phyloP scores from a whole-genome alignment of 2,113 vertebrate species.

The Emydocephalus ijimae region DNA sequence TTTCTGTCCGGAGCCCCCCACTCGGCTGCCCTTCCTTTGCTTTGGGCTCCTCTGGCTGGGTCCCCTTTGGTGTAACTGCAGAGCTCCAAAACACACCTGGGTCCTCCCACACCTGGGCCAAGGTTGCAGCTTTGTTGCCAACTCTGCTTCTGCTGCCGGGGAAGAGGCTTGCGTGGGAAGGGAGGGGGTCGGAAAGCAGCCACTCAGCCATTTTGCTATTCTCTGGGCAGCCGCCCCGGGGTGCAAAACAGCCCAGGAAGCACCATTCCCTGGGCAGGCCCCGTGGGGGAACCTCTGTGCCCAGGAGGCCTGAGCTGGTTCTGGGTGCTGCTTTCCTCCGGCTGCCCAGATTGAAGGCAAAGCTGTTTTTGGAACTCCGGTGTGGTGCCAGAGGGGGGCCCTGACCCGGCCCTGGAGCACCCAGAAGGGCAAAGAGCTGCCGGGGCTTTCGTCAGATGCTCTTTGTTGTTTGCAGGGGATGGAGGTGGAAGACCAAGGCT shows the following conservation, averaged over 20 bases:
- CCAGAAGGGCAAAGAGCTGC: neutral
- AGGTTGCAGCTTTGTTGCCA: neutral
- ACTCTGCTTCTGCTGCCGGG: neutral
- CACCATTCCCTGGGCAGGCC: neutral
- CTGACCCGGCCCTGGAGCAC: rapidly evolving
- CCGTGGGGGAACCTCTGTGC: neutral
- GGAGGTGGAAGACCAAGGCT: neutral
- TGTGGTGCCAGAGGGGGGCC: neutral
- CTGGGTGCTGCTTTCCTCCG: neutral
- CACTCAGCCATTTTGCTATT: neutral
- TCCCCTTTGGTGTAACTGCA: neutral
- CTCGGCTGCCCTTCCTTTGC: neutral
- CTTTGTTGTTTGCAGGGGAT: neutral
- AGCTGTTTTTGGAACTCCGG: neutral
- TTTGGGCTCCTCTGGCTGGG: neutral
- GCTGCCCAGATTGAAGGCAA: neutral
- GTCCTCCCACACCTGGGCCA: neutral
- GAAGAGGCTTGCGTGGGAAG: neutral
- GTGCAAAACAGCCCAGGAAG: too few species aligned
- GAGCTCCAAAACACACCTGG: neutral
- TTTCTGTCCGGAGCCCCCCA: neutral
- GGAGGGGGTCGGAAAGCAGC: too few species aligned
- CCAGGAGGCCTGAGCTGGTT: neutral
- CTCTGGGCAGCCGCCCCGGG: neutral
- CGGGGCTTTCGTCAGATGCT: neutral